Conservation (phyloP, 1,140 invertebrate species). For the Oryctes rhinoceros region DNA sequence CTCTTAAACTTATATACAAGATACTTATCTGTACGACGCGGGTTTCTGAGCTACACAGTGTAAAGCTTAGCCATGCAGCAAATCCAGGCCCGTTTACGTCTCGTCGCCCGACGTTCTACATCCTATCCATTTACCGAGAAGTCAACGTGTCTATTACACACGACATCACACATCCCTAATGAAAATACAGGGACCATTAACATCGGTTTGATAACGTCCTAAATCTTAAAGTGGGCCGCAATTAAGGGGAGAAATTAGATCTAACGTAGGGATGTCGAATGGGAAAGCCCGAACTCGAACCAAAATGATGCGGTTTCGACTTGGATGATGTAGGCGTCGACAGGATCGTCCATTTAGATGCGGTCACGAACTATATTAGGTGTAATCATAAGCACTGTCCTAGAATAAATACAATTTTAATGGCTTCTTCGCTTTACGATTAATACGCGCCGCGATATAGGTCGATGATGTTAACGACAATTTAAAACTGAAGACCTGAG, state of each 20-base stretch:
- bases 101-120: not conserved
- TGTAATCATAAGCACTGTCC: no score
- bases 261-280: not conserved
- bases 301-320: not conserved
- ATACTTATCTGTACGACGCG: no score
- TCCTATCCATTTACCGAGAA: not conserved
- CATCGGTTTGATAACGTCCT: not conserved
- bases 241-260: slow-evolving; percentile 9
- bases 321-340: not conserved
- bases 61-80: not conserved
- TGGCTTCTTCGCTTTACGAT: no score
- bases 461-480: no score
- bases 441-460: no score
- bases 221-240: not conserved
- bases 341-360: no score
- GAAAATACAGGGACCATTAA: not conserved
- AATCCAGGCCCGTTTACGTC: not conserved
- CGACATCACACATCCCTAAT: slow-evolving; percentile 12
- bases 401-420: not conserved
- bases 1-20: no score
- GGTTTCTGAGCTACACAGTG: no score
- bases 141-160: slow-evolving; percentile 13
- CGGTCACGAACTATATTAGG: no score
- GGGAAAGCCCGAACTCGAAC: not conserved
- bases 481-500: no score